phyloP scores from a whole-genome alignment of 2,888 invertebrate genomes.

The Halocaridina rubra region DNA sequence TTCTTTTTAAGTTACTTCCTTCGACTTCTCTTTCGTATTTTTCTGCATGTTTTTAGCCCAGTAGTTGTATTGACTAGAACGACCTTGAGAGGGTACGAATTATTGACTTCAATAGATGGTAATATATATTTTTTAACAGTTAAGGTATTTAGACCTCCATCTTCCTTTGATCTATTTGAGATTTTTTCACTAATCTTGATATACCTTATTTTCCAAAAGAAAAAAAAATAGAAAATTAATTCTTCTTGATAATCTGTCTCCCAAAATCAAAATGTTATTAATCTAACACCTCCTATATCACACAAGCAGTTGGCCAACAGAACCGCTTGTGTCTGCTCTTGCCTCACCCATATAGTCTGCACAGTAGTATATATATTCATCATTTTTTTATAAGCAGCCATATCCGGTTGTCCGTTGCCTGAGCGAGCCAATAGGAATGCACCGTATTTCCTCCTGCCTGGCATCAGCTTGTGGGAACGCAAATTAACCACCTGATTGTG shows the following conservation, averaged over 20 bases:
- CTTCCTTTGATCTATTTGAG: slow-evolving; percentile 47
- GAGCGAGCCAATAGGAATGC: slow-evolving; percentile 10
- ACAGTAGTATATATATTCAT: slow-evolving; percentile 20
- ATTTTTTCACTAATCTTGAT: slow-evolving; percentile 50
- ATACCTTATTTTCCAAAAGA: slow-evolving; percentile 33
- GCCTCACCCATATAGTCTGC: slow-evolving; percentile 49
- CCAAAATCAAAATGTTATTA: slow-evolving; percentile 35
- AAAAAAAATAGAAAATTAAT: slow-evolving; percentile 12
- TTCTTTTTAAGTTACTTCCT: slow-evolving; percentile 14
- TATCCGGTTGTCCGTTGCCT: slow-evolving; percentile 5
- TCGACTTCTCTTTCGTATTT: slow-evolving; percentile 31
- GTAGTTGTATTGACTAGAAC: slow-evolving; percentile 32
- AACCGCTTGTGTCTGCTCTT: slow-evolving; percentile 51
- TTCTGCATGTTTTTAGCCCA: slow-evolving; percentile 37
- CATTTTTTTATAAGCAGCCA: slow-evolving; percentile 4
- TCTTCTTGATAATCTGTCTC: slow-evolving; percentile 56
- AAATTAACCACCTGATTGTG: neutral
- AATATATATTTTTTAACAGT: slow-evolving; percentile 21
- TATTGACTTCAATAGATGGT: too few relatives aligned
- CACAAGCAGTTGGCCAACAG: slow-evolving; percentile 55
- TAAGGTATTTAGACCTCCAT: slow-evolving; percentile 35
- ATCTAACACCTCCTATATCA: slow-evolving; percentile 48
- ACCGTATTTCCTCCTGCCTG: neutral
- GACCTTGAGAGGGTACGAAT: slow-evolving; percentile 25
- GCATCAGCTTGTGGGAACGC: neutral